phyloP scores from a whole-genome alignment of 1,140 invertebrate genomes.

The Drosophila obscura region DNA sequence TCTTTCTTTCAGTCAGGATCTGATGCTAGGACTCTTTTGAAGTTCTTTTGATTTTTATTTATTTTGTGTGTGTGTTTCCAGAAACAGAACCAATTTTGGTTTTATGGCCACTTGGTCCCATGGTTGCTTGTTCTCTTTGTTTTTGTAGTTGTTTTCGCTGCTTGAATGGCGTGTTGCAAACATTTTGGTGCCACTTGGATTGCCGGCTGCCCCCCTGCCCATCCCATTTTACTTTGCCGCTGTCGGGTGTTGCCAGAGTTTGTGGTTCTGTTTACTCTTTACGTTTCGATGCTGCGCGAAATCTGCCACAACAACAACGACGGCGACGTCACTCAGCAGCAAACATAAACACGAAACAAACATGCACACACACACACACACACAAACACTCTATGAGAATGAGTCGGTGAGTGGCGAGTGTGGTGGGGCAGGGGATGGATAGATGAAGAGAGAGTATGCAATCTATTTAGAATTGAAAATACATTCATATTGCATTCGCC shows the following conservation, averaged over 20 bases:
- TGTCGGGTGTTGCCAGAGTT: not conserved
- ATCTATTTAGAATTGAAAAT: slow-evolving; percentile 64
- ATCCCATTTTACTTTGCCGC: too few relatives aligned
- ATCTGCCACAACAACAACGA: slow-evolving; percentile 50
- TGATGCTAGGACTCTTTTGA: slow-evolving; percentile 4
- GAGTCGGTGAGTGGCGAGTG: not conserved
- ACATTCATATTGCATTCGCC: slow-evolving; percentile 40
- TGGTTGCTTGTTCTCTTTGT: slow-evolving; percentile 7
- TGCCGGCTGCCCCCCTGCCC: not conserved
- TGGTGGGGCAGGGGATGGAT: too few relatives aligned
- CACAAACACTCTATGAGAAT: not conserved
- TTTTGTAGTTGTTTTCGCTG: slow-evolving; percentile 21
- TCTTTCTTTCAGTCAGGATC: too few relatives aligned
- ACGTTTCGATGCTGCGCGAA: slow-evolving; percentile 61
- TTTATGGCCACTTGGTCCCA: slow-evolving; percentile 46
- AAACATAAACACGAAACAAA: slow-evolving; percentile 47
- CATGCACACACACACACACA: slow-evolving; percentile 24
- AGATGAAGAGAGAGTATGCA: not conserved
- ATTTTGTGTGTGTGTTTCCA: slow-evolving; percentile 8
- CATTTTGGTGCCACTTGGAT: slow-evolving; percentile 53
- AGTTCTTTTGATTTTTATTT: slow-evolving; percentile 7
- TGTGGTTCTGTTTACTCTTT: slow-evolving; percentile 37
- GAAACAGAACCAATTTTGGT: slow-evolving; percentile 35
- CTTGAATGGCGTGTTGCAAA: slow-evolving; percentile 50
- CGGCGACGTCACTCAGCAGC: slow-evolving; percentile 58